Percentiles rank a stretch among this genome's conserved stretches.
phyloP scores from a whole-genome alignment of 2,888 invertebrate genomes.

The Anthrax anthrax region DNA sequence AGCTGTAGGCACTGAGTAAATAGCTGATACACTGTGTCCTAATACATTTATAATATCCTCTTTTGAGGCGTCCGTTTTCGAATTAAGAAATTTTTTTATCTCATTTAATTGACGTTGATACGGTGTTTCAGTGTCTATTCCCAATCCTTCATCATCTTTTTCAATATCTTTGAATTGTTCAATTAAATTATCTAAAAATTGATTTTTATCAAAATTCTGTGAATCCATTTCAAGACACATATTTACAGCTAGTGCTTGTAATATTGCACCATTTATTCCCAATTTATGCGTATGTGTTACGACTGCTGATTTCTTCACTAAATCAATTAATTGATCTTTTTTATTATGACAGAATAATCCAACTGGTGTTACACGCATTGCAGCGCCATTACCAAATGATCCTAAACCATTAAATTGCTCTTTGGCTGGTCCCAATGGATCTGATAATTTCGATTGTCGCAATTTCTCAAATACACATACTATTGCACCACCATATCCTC shows the following conservation, averaged over 20 bases:
- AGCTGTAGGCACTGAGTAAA: conserved; percentile 58
- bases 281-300: conserved; percentile 48
- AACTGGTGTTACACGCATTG: conserved; percentile 56
- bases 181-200: conserved; percentile 39
- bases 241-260: conserved; percentile 44
- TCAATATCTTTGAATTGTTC: conserved; percentile 40
- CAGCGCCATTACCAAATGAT: conserved; percentile 65
- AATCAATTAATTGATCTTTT: conserved; percentile 34
- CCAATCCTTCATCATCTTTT: conserved; percentile 22
- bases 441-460: conserved; percentile 37
- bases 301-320: conserved; percentile 37
- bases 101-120: conserved; percentile 40
- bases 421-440: conserved; percentile 47
- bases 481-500: conserved; percentile 52
- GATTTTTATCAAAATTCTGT: conserved; percentile 33
- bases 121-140: conserved; percentile 31
- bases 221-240: conserved; percentile 37
- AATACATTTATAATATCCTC: conserved; percentile 39
- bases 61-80: conserved; percentile 31
- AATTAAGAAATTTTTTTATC: conserved; percentile 37
- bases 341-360: conserved; percentile 41
- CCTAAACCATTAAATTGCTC: conserved; percentile 52
- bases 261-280: conserved; percentile 43
- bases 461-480: conserved; percentile 42
- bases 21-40: conserved; percentile 47